Evolutionary conservation across 2,797 vertebrate species (phyloP), one percentile per base, ranked within the genome.

Genomic region (Gorsachius magnificus): DNA sequence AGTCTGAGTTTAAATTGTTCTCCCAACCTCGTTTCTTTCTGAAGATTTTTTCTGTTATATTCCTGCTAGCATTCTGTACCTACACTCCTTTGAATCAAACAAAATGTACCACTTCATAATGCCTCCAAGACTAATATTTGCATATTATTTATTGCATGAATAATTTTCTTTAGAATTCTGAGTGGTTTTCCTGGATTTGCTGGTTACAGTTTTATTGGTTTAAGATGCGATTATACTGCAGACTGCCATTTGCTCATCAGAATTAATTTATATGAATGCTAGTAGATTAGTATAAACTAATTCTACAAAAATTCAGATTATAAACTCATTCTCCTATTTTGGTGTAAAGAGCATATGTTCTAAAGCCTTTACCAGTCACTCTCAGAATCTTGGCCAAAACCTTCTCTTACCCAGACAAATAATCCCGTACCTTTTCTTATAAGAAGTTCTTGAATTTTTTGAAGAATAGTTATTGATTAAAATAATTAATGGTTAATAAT

Each of bases 151-250:
- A 90, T 46, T 90, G 43, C 82, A 83, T 71, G n/a, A 87, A 91
- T 90, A 66, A 79, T 91, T 93, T 91, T 75, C 36, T 81, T 72
- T 31, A 86, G 46, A 78, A 70, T 72, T 90, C 75, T 69, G 66
- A 94, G 79, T 45, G 41, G 38, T 83, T 91, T 95, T 78, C 38
- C 60, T 89, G 48, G 20, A 84, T 94, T 91, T 88, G 14, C 60
- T 84, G 48, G 75, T 77, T 94, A 93, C 31, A 45, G 63, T 90
- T 81, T 74, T 91, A 93, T 86, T 88, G 63, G 70, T 95, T 94
- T 88, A 95, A 96, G 61, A 95, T 28, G 20, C 79, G 71, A 91
- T 90, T 95, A 64, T 45, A 71, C 43, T 76, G 57, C 68, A 83
- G 76, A 51, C 82, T 92, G 76, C 13, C 60, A 85, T 61, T 83